Evolutionary conservation across 2,797 vertebrate genomes (phyloP), one percentile per base, ranked within the genome.

Genomic region (Cuniculus paca): DNA sequence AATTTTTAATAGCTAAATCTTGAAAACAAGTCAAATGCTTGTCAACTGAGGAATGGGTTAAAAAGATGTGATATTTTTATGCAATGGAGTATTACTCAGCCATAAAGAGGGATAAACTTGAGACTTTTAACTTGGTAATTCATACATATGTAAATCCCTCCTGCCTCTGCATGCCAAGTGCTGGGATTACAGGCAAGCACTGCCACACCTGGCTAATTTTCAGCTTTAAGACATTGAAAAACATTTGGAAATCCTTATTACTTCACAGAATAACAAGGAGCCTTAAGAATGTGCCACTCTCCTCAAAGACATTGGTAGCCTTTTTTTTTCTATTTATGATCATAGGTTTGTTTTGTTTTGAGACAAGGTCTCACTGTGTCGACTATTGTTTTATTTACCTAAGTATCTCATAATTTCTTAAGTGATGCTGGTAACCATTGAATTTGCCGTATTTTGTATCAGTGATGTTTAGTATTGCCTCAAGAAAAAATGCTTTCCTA

Each of bases 401-500:
- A 31, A 48, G 68, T 50, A 36, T 42, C 34, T 90, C 50, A 52
- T 34, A 80, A 11, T 54, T 63, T 39, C 8, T 72, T 85, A 58
- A 65, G n/a, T 28, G 61, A 16, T 60, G n/a, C 31, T 77, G 4
- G 48, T 7, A 63, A 2, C 79, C 31, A 45, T 2, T 42, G n/a
- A 39, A 45, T 87, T 87, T 68, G 24, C 54, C 54, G 0, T 7
- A 4, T 80, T 90, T 79, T 12, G 2, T 36, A 17, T 92, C 34
- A 45, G 24, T 39, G 60, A 82, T 82, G 13, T 56, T 85, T 97
- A 77, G 36, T 50, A 0, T 70, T 93, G 80, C 45, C 52, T 95
- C 34, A 48, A 60, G 65, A 94, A 91, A 87, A 86, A 52, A 24
- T 87, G 68, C 42, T 65, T 88, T 89, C 88, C 50, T 31, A 50